Conservation (phyloP, 2,113 vertebrate genomes). For the Haplochromis vanheusdeni region DNA sequence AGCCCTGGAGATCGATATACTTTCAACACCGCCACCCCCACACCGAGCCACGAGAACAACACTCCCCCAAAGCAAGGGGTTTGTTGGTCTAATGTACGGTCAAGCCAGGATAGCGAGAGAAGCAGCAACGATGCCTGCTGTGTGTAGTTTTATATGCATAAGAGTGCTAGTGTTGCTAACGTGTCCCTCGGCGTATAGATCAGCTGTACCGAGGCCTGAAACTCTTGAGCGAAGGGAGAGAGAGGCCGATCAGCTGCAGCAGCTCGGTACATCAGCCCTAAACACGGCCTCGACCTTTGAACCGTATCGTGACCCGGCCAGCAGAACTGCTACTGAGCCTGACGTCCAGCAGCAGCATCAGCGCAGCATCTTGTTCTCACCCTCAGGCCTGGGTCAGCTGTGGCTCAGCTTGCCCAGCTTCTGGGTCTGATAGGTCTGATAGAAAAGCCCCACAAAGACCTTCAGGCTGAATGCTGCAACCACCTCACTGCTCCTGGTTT, state of each 20-base stretch:
- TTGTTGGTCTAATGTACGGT: not conserved
- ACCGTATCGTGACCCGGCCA: not conserved
- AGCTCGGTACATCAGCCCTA: not conserved
- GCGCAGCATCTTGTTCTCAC: not conserved
- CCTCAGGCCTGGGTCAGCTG: not conserved
- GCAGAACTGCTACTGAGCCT: not conserved
- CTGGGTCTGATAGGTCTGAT: not conserved
- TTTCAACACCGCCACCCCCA: constrained; percentile 50
- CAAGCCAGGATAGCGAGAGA: not conserved
- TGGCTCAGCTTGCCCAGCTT: not conserved
- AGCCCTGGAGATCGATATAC: constrained; percentile 42
- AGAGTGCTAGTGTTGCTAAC: not conserved
- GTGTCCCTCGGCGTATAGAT: not conserved
- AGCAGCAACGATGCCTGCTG: not conserved
- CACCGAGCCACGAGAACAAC: not conserved
- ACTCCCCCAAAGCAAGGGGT: constrained; percentile 3
- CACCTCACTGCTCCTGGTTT: not conserved
- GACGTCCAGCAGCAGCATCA: not conserved
- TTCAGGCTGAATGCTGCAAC: not conserved
- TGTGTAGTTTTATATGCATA: not conserved
- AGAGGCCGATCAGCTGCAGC: not conserved
- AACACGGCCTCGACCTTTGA: constrained; percentile 34
- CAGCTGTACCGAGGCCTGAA: not conserved
- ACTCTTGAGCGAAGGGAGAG: not conserved
- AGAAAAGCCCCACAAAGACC: not conserved